phyloP scores from a whole-genome alignment of 2,888 invertebrate genomes.

The Zele albiditarsus region DNA sequence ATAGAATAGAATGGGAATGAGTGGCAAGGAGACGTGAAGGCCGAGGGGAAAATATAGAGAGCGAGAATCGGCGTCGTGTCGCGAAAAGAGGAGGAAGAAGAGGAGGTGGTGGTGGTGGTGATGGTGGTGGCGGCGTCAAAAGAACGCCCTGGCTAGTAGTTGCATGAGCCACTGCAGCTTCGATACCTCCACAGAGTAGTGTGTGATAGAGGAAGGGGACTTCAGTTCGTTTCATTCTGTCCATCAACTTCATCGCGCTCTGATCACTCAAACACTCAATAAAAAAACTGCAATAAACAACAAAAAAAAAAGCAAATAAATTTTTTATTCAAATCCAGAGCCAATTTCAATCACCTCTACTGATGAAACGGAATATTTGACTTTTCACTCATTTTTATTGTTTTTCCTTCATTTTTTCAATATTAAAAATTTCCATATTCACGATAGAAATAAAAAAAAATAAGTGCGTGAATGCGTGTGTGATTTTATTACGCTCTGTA shows the following conservation, averaged over 20 bases:
- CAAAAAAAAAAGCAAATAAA: neutral
- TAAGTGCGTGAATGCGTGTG: neutral
- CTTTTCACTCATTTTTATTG: neutral
- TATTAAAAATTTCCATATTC: neutral
- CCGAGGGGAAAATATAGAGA: neutral
- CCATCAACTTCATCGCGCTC: neutral
- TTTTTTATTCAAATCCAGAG: neutral
- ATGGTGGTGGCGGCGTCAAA: neutral
- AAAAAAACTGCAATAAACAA: too few species aligned
- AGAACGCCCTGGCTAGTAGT: neutral
- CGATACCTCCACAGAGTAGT: too few species aligned
- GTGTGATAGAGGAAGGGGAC: too few species aligned
- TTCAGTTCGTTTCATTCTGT: too few species aligned
- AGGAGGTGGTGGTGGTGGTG: neutral
- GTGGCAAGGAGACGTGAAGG: neutral
- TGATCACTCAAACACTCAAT: neutral
- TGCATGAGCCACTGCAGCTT: neutral
- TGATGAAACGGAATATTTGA: too few species aligned
- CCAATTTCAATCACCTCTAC: too few species aligned
- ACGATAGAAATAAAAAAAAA: neutral
- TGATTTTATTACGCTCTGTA: neutral
- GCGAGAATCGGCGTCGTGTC: constrained; percentile 35
- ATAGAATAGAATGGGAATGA: constrained; percentile 24
- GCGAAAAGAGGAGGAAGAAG: constrained; percentile 24
- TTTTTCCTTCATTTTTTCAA: neutral